Evolutionary conservation across 2,113 vertebrate genomes (phyloP).

Genomic region (Uria lomvia): DNA sequence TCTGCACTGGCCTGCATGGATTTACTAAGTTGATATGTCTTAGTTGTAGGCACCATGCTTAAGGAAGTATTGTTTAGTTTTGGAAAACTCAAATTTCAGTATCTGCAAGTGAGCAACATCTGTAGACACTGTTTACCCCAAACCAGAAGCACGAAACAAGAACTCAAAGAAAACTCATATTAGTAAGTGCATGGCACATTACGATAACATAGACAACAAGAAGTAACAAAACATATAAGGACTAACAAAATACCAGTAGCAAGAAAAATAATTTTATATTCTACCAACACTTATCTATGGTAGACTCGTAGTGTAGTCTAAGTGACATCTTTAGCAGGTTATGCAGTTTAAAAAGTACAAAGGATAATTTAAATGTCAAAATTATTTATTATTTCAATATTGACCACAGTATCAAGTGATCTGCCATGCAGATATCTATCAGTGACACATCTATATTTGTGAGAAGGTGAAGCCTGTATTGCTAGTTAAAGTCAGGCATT

Average conservation of each 20-base stretch:
- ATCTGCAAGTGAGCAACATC: background rate
- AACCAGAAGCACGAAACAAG: background rate
- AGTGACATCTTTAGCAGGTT: background rate
- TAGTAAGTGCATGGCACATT: fast-evolving
- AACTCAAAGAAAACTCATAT: background rate
- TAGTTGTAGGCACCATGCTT: background rate
- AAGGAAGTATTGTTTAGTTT: background rate
- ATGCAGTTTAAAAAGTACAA: background rate
- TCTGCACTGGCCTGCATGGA: background rate
- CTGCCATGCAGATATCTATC: background rate
- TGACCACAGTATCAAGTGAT: background rate
- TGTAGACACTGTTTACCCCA: background rate
- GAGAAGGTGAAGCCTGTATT: background rate
- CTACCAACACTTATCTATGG: background rate
- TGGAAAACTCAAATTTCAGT: background rate
- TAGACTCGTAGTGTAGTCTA: background rate
- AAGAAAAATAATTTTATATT: background rate
- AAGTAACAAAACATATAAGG: background rate
- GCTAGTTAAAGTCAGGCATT: background rate
- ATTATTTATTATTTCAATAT: background rate
- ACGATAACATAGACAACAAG: background rate
- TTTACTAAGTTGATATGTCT: background rate
- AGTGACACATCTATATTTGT: background rate
- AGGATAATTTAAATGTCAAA: background rate
- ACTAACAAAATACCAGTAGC: background rate